Evolutionary conservation across 2,888 invertebrate genomes (phyloP).

Genomic region (Diadegma fenestrale): DNA sequence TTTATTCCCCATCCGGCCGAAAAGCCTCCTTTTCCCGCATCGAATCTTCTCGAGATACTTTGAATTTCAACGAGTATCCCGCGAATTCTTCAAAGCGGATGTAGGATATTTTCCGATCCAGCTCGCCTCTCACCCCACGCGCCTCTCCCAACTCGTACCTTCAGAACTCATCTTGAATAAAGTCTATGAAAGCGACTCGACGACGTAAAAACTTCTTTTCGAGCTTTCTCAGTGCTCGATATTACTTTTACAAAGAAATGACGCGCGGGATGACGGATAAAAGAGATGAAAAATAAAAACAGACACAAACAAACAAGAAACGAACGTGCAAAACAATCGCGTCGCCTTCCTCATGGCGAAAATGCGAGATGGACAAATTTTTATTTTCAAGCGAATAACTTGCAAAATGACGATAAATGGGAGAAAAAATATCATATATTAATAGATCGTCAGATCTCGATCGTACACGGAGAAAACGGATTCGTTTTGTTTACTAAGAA

Average conservation of each 20-base stretch:
- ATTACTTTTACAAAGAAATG: slow-evolving; percentile 54
- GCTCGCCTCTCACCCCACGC: background rate
- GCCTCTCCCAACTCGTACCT: background rate
- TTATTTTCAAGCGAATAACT: slow-evolving; percentile 1
- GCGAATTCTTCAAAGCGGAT: slow-evolving; percentile 67
- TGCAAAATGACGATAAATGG: background rate
- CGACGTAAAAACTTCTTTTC: slow-evolving; percentile 42
- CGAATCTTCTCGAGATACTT: slow-evolving; percentile 52
- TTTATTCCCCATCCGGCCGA: slow-evolving; percentile 27
- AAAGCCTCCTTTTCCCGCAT: slow-evolving; percentile 32
- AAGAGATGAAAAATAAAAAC: background rate
- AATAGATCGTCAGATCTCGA: slow-evolving; percentile 7
- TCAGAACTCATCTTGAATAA: slow-evolving; percentile 33
- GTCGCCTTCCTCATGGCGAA: slow-evolving; percentile 4
- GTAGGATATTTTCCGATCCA: slow-evolving; percentile 61
- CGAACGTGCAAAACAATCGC: slow-evolving; percentile 3
- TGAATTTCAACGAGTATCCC: slow-evolving; percentile 66
- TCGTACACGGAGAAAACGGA: too few relatives aligned
- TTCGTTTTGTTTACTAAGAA: too few relatives aligned
- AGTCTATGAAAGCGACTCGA: slow-evolving; percentile 46
- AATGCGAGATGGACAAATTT: slow-evolving; percentile 27
- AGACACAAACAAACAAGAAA: background rate
- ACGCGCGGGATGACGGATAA: background rate
- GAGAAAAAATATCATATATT: background rate
- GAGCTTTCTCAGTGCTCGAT: slow-evolving; percentile 50